Conservation (phyloP, 2,888 invertebrate species). For the Acanthosepion pharaonis region DNA sequence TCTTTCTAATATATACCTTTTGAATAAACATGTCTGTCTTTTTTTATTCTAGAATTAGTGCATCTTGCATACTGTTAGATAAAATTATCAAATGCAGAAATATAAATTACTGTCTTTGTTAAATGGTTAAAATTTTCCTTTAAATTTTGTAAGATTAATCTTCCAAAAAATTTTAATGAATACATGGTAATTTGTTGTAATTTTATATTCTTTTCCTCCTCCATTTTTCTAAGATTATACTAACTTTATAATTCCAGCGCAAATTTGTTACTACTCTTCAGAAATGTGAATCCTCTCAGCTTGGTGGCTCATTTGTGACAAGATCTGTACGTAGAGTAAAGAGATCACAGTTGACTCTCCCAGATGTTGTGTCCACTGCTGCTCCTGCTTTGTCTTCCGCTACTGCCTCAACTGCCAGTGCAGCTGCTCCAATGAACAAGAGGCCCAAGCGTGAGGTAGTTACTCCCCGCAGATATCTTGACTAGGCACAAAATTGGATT, state of each 20-base stretch:
- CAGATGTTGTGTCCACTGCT: conserved; percentile 44
- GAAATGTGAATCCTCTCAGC: conserved; percentile 37
- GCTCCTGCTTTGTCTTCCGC: not conserved
- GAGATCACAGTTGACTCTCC: conserved; percentile 50
- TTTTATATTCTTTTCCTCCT: not conserved
- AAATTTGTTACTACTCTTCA: conserved; percentile 24
- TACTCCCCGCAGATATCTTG: conserved; percentile 63
- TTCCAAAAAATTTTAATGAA: too few species aligned
- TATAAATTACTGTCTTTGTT: too few species aligned
- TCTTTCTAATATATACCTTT: too few species aligned
- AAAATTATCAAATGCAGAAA: too few species aligned
- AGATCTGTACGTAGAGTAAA: conserved; percentile 54
- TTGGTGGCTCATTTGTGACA: conserved; percentile 50
- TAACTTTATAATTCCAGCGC: not conserved
- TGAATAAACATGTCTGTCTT: too few species aligned
- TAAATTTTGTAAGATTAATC: too few species aligned
- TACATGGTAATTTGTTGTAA: not conserved
- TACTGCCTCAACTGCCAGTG: not conserved
- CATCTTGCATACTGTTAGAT: too few species aligned
- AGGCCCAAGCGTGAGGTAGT: conserved; percentile 68
- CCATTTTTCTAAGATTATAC: not conserved
- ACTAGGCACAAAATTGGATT: conserved; percentile 51
- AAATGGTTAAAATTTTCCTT: too few species aligned
- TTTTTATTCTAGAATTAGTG: too few species aligned
- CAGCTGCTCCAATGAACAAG: conserved; percentile 49